Conservation (phyloP, 2,888 invertebrate genomes). For the Lumbricus terrestris region DNA sequence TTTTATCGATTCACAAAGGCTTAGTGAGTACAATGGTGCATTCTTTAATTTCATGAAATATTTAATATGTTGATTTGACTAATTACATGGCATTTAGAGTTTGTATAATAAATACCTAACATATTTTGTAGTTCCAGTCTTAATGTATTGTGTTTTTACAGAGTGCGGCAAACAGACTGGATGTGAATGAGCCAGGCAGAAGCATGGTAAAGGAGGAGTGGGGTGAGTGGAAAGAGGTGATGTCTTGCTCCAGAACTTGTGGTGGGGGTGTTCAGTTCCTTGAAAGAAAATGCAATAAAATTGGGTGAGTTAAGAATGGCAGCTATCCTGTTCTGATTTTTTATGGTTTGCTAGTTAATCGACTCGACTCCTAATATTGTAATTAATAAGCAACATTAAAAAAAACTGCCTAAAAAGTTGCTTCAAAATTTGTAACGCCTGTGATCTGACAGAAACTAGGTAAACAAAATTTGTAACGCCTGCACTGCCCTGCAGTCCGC, state of each 20-base stretch:
- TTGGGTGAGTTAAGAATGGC: conserved; percentile 19
- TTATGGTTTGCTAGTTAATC: not conserved
- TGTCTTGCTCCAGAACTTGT: conserved; percentile 29
- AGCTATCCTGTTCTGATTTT: not conserved
- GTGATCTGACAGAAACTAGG: no score
- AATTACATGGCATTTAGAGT: no score
- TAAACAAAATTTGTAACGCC: no score
- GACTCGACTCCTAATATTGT: no score
- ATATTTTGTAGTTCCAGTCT: not conserved
- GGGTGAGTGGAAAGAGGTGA: conserved; percentile 20
- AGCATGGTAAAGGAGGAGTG: not conserved
- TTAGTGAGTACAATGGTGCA: no score
- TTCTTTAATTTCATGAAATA: no score
- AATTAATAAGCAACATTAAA: no score
- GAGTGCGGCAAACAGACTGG: not conserved
- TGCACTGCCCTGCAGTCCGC: no score
- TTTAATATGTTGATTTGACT: no score
- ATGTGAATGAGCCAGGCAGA: not conserved
- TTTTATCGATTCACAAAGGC: no score
- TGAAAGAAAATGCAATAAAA: conserved; percentile 24
- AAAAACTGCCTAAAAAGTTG: no score
- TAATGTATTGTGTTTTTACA: not conserved
- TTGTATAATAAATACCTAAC: not conserved
- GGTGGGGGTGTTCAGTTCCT: conserved; percentile 30
- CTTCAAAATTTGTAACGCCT: no score